A percentile compares a stretch with the other conserved stretches of the same genome.
phyloP scores from a whole-genome alignment of 1,140 invertebrate species.

The Drosophila serrata region DNA sequence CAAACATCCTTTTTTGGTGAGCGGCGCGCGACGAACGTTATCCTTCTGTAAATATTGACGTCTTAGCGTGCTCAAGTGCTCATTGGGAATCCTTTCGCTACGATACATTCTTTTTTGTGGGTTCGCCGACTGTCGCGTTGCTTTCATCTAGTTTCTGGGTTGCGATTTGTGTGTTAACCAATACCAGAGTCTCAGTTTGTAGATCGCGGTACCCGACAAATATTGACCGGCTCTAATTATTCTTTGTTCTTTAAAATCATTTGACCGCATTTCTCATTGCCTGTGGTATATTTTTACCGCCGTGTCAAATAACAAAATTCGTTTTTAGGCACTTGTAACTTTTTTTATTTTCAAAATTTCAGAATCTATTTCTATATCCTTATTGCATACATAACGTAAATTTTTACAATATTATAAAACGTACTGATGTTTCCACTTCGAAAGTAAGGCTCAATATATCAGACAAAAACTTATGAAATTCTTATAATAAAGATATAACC shows the following conservation, averaged over 20 bases:
- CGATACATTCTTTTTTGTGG: constrained; percentile 23
- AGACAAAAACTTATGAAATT: background rate
- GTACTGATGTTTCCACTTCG: too few relatives aligned
- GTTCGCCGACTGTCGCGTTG: constrained; percentile 25
- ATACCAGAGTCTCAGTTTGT: constrained; percentile 43
- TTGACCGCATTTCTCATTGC: constrained; percentile 23
- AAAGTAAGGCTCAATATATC: too few relatives aligned
- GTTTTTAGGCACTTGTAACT: too few relatives aligned
- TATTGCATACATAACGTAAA: too few relatives aligned
- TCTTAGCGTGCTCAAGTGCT: constrained; percentile 68
- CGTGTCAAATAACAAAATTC: background rate
- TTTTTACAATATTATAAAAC: too few relatives aligned
- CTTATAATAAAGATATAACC: background rate
- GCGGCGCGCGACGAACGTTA: constrained; percentile 53
- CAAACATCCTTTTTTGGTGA: constrained; percentile 72
- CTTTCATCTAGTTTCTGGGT: constrained; percentile 66
- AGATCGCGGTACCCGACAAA: constrained; percentile 40
- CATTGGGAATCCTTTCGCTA: constrained; percentile 69
- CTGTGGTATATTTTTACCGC: background rate
- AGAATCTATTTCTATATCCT: too few relatives aligned
- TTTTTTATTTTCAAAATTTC: too few relatives aligned
- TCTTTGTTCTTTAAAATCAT: constrained; percentile 6
- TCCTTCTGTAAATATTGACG: constrained; percentile 78
- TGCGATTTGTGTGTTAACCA: constrained; percentile 66
- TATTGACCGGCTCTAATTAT: constrained; percentile 72